These are phyloP conservation scores for Hypena proboscidalis DNA, from an alignment of 2,888 invertebrate genomes.

Conservation along the genomic window DNA sequence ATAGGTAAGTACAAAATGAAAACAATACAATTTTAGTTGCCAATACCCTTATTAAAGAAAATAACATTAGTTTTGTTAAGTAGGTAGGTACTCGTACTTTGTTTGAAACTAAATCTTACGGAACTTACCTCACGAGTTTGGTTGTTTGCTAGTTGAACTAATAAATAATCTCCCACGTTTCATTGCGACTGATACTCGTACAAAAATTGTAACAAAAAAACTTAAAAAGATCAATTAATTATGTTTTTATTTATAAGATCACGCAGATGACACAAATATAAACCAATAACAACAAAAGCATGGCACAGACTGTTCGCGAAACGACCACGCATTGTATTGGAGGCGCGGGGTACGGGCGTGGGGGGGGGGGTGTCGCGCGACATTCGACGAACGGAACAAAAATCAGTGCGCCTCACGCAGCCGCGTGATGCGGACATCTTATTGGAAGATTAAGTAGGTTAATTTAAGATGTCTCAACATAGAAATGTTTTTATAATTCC, in stretches of 20 bases:
- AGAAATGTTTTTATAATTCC: slow-evolving; percentile 8
- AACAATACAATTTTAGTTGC: background rate
- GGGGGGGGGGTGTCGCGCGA: background rate
- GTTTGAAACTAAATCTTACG: background rate
- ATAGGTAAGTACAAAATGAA: background rate
- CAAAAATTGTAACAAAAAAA: background rate
- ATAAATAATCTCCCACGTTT: slow-evolving; percentile 1
- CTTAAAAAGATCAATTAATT: background rate
- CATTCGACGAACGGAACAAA: background rate
- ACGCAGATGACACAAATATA: background rate
- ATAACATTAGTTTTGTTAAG: too few relatives aligned
- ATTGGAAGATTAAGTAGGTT: slow-evolving; percentile 1
- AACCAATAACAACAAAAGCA: background rate
- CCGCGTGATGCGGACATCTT: slow-evolving; percentile 2
- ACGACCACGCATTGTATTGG: background rate
- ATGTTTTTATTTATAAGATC: too few relatives aligned
- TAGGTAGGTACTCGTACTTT: background rate
- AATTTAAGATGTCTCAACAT: slow-evolving; percentile 8
- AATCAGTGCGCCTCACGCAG: background rate
- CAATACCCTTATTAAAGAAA: background rate
- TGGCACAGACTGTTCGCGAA: background rate
- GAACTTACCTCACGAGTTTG: background rate
- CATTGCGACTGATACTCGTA: background rate
- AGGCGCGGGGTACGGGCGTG: background rate
- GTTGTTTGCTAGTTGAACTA: background rate